phyloP scores from a whole-genome alignment of 2,113 vertebrate genomes.

The Rhinopomastus cyanomelas region DNA sequence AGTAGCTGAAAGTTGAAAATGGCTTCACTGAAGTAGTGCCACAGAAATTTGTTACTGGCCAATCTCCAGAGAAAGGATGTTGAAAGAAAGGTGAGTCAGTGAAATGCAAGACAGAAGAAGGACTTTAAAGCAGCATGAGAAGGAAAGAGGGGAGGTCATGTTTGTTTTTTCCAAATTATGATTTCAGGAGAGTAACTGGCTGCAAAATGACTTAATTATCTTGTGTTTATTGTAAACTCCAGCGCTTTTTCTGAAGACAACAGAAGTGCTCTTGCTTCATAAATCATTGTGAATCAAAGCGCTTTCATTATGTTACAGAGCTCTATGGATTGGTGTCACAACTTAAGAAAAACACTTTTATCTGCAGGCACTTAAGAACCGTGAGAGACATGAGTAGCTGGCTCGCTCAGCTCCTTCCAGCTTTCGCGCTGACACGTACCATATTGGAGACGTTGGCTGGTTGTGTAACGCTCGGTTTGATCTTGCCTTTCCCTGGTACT shows the following conservation, averaged over 20 bases:
- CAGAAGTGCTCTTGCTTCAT: conserved; percentile 44
- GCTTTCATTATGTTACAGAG: conserved; percentile 30
- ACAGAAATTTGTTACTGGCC: not conserved
- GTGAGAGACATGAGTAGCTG: conserved; percentile 59
- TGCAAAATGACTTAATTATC: conserved; percentile 61
- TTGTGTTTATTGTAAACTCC: conserved; percentile 45
- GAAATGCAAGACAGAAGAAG: conserved; percentile 13
- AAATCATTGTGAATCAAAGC: conserved; percentile 60
- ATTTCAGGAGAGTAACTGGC: conserved; percentile 42
- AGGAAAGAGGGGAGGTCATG: not conserved
- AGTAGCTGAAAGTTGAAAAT: not conserved
- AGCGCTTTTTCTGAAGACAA: conserved; percentile 58
- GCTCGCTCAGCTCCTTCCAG: conserved; percentile 46
- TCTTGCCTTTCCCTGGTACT: conserved; percentile 57
- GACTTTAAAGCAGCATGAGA: conserved; percentile 1
- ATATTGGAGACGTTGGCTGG: conserved; percentile 34
- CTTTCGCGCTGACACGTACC: conserved; percentile 52
- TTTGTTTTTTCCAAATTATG: conserved; percentile 44
- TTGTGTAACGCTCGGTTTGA: conserved; percentile 68
- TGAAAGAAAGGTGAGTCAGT: conserved; percentile 34
- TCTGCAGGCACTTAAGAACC: conserved; percentile 65
- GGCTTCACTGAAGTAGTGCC: not conserved
- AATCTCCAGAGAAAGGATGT: not conserved
- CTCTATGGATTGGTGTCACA: conserved; percentile 56
- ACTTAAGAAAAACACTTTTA: conserved; percentile 53